Base-by-base conservation (phyloP, 2,113 vertebrate genomes). In the Castor canadensis region DNA sequence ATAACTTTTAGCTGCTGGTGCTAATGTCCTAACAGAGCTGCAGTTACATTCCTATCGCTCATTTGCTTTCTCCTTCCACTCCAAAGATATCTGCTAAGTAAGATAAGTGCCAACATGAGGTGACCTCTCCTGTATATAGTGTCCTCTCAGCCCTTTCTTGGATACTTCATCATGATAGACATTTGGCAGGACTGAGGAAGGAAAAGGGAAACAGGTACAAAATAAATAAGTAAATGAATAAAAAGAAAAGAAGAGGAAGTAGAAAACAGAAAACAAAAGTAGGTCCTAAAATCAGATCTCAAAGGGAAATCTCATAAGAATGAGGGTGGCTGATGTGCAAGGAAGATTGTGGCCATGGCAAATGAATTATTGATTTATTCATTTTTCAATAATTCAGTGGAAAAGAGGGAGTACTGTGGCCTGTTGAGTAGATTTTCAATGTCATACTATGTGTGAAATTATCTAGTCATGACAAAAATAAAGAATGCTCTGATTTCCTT, bases 361-460 rank as follows among this genome's bases (percentile, higher is more conserved):
- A 56, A 43, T n/a, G 40, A 73, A 69, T 43, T 62, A 16, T 47
- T 69, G 13, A 60, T 66, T 85, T 22, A 72, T 16, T 75, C 24
- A 40, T 60, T 73, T 80, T 87, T 71, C 83, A 92, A 69, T 79
- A 83, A 73, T 43, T 69, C 60, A 32, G 2, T 38, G 47, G 80
- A 81, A 67, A 60, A 87, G 22, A 45, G 40, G 22, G 6, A 83
- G 56, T 0, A 1, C 66, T 28, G 64, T 43, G 13, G 52, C 40
- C 32, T 91, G 67, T 64, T 47, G 19, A 75, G 62, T 49, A 93
- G 64, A 95, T 95, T 97, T 94, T 89, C 79, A 82, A 22, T 66
- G 79, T 93, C 49, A 62, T 94, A 45, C 72, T 71, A 43, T 93
- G 75, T 97, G 35, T 88, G 95, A 95, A 96, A 97, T 95, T 95